Conservation (phyloP, 2,888 invertebrate genomes). For the Herminia tarsipennalis region DNA sequence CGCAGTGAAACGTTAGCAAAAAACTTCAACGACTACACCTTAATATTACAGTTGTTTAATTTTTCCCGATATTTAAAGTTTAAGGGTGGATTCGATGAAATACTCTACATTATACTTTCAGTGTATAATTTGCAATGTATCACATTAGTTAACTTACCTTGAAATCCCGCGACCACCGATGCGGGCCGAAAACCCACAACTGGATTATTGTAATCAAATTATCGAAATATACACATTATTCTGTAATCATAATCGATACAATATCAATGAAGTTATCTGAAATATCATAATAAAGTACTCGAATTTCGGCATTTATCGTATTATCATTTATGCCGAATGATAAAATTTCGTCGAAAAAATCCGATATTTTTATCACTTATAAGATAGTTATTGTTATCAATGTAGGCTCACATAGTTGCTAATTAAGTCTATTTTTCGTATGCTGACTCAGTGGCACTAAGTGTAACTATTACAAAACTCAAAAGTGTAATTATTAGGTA, state of each 20-base stretch:
- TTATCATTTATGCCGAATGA: constrained; percentile 24
- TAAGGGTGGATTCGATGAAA: no score
- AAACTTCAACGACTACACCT: no score
- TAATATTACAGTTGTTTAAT: no score
- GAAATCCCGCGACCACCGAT: constrained; percentile 42
- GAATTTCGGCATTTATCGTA: constrained; percentile 26
- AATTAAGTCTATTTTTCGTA: no score
- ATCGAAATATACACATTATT: constrained; percentile 61
- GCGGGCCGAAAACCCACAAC: constrained; percentile 49
- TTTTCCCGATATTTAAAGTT: no score
- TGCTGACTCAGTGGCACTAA: no score
- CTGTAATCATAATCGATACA: constrained; percentile 51
- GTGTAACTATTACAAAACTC: no score
- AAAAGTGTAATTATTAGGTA: no score
- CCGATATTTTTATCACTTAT: neutral
- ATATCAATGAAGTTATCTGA: constrained; percentile 49
- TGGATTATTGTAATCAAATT: constrained; percentile 66
- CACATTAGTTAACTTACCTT: constrained; percentile 50
- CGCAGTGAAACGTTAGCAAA: no score
- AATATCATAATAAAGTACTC: constrained; percentile 29
- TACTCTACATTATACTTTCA: no score
- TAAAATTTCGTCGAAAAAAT: constrained; percentile 5
- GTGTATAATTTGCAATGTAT: no score
- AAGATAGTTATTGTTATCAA: constrained; percentile 1
- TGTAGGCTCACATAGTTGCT: neutral